phyloP scores from a whole-genome alignment of 2,797 vertebrate species.

The Spheniscus humboldti region DNA sequence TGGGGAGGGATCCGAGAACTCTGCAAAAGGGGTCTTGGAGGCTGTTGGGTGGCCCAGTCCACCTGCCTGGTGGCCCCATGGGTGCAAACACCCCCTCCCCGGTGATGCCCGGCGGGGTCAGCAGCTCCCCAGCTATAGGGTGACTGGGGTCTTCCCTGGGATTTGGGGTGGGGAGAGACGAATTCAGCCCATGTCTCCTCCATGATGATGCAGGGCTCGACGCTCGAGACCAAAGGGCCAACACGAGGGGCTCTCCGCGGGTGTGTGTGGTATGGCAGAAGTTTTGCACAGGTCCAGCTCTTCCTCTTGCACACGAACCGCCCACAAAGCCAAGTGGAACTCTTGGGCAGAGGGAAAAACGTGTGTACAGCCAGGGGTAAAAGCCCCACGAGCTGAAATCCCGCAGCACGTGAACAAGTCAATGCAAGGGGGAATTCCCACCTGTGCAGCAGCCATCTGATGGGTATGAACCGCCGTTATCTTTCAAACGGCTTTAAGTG shows the following conservation, averaged over 20 bases:
- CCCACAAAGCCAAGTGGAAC: fast-evolving
- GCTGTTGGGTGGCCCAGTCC: neutral
- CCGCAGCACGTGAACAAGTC: fast-evolving
- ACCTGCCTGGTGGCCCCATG: fast-evolving
- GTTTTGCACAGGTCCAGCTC: neutral
- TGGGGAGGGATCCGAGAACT: neutral
- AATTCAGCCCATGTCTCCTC: neutral
- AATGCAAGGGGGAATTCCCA: neutral
- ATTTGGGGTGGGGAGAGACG: neutral
- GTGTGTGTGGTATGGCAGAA: neutral
- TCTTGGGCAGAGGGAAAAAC: neutral
- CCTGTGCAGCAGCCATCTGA: fast-evolving
- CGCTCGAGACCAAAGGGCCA: neutral
- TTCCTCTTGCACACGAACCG: neutral
- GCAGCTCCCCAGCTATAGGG: neutral
- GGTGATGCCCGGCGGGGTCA: fast-evolving
- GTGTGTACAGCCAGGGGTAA: fast-evolving
- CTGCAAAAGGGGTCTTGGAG: neutral
- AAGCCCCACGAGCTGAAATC: neutral
- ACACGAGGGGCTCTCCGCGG: fast-evolving
- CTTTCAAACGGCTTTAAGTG: neutral
- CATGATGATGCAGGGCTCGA: fast-evolving
- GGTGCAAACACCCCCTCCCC: neutral
- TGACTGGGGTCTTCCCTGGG: neutral
- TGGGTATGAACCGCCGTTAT: fast-evolving